Base-by-base conservation (phyloP, 1,140 invertebrate genomes). In the Delia radicum region DNA sequence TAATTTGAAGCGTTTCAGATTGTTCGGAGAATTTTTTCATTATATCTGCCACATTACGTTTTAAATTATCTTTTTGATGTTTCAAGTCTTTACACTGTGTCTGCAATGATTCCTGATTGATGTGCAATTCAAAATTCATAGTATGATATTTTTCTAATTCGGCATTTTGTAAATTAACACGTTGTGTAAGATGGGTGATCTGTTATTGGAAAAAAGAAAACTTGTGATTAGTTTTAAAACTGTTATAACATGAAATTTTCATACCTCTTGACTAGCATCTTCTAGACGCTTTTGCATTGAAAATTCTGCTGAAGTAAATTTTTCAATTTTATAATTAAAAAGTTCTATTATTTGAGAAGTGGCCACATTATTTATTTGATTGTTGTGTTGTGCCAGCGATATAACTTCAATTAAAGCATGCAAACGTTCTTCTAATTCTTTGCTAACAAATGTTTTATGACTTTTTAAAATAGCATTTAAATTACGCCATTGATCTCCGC, bases 71-170 rank as follows among this genome's bases (percentile, higher is more conserved):
- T 1, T 79, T 81, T 76, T 85, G 84, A 28, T 79, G 74, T 48
- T 82, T 81, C 15, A 85, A 79, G 79, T 85, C 84, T 46, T 83
- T 84, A 73, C 79, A 80, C 77, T 85, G 81, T 2, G 82, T 79
- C 77, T 85, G 82, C 18, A 85, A 73, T 8, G 82, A 76, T 61
- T 85, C 84, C 74, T 85, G 82, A 72, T 80, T 85, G 33, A 85
- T 81, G 31, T 85, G 79, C 48, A 85, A 75, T 78, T 85, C 82
- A 74, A 85, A 85, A 78, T 85, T 85, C 33, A 81, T 83, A 27
- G 75, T 79, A 67, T 84, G 81, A 37, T 84, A 85, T n/a, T 78
- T 81, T 31, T 85, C 77, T n/a, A 85, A 67, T 10, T 85, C 81
- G 5, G 82, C 81, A 74, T 79, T 83, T 74, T 85, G 84, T 1